Conservation (phyloP, 2,888 invertebrate species). For the Arrhopalites spinosus region DNA sequence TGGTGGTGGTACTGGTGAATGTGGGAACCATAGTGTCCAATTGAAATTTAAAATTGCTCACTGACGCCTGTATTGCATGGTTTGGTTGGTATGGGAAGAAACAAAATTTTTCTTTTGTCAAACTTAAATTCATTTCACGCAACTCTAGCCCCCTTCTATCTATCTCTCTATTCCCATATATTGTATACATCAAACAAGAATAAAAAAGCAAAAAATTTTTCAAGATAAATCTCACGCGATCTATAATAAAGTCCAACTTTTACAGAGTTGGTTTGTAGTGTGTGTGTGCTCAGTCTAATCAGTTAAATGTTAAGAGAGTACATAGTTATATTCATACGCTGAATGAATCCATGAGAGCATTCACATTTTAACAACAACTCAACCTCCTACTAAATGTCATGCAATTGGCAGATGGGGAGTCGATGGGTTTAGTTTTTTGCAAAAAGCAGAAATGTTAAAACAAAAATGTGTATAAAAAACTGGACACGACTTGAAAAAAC, state of each 20-base stretch:
- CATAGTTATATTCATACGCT: not conserved
- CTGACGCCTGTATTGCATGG: no score
- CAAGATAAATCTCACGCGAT: slow-evolving; percentile 3
- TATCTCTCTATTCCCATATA: not conserved
- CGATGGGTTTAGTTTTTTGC: not conserved
- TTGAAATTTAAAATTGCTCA: no score
- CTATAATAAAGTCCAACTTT: not conserved
- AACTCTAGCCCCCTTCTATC: not conserved
- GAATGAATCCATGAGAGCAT: not conserved
- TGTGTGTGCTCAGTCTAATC: no score
- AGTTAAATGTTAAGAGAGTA: not conserved
- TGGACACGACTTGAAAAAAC: not conserved
- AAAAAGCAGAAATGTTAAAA: not conserved
- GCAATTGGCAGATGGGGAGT: not conserved
- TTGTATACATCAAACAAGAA: not conserved
- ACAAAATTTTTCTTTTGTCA: not conserved
- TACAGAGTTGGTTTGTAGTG: no score
- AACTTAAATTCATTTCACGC: not conserved
- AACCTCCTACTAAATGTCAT: not conserved
- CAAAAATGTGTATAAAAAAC: not conserved
- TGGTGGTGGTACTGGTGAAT: no score
- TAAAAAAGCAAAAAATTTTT: not conserved
- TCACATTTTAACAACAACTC: not conserved
- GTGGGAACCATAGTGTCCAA: no score
- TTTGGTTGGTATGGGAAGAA: no score